These are phyloP conservation scores for Microcebus tavaratra DNA, from an alignment of 2,113 vertebrate species.

Conservation along the genomic window DNA sequence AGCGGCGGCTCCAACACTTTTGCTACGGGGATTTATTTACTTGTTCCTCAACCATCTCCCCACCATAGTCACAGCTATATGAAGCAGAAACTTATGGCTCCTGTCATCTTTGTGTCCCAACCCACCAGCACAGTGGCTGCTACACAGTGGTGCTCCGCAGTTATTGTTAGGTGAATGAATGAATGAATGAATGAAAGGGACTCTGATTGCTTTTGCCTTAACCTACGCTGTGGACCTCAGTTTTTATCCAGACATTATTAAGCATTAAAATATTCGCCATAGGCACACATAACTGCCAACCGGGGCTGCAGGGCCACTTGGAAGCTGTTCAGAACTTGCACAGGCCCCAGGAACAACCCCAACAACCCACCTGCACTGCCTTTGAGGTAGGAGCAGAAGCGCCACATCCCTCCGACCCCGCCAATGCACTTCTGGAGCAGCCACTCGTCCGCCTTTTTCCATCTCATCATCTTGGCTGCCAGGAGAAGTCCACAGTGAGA, in stretches of 20 bases:
- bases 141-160: not conserved
- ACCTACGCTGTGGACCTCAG: not conserved
- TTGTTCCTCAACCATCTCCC: not conserved
- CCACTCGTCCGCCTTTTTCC: slow-evolving; percentile 81
- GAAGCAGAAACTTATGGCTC: not conserved
- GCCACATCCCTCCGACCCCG: slow-evolving; percentile 80
- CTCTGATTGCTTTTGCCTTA: not conserved
- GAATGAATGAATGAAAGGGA: not conserved
- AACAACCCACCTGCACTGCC: slow-evolving; percentile 79
- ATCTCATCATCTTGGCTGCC: slow-evolving; percentile 83
- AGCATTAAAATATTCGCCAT: not conserved
- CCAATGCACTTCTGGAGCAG: slow-evolving; percentile 84
- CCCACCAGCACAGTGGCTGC: not conserved
- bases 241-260: not conserved
- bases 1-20: not conserved
- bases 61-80: not conserved
- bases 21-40: not conserved
- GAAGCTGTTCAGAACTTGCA: not conserved
- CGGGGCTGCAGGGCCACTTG: not conserved
- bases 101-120: not conserved
- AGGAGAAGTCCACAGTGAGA: not conserved
- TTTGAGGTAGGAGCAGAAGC: slow-evolving; percentile 80
- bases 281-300: not conserved
- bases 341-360: fast-evolving
- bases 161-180: not conserved